phyloP scores from a whole-genome alignment of 2,888 invertebrate genomes.

The Selenia dentaria region DNA sequence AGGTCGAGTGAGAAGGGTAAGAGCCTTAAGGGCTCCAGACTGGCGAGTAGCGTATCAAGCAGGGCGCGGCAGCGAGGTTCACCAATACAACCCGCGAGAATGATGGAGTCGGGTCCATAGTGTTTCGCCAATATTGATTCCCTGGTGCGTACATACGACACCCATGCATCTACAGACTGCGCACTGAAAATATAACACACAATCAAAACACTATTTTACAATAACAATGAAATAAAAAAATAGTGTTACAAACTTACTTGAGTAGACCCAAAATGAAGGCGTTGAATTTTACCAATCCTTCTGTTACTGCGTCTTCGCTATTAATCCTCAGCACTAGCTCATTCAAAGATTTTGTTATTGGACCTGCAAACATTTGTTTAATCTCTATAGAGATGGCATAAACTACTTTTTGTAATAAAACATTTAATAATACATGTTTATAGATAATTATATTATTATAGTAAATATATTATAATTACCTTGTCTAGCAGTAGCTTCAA shows the following conservation, averaged over 20 bases:
- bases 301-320: conserved; percentile 91
- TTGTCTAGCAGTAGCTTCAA: conserved; percentile 94
- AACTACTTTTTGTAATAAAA: too few relatives aligned
- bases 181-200: conserved; percentile 85
- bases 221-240: background rate
- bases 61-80: conserved; percentile 84
- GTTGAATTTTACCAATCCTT: conserved; percentile 94
- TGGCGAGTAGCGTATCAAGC: conserved; percentile 90
- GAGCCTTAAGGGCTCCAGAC: conserved; percentile 91
- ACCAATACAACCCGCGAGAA: conserved; percentile 86
- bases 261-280: conserved; percentile 94
- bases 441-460: too few relatives aligned
- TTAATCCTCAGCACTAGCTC: conserved; percentile 93
- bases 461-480: too few relatives aligned
- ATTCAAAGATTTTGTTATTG: conserved; percentile 92
- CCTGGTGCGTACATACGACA: conserved; percentile 92
- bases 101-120: conserved; percentile 90
- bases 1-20: conserved; percentile 93
- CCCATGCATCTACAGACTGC: conserved; percentile 95
- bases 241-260: conserved; percentile 84
- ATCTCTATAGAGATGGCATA: too few relatives aligned
- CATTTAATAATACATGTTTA: too few relatives aligned
- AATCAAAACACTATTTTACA: too few relatives aligned
- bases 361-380: conserved; percentile 74
- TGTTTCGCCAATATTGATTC: conserved; percentile 93